Base-by-base conservation (phyloP, 2,888 invertebrate genomes). In the Danaus chrysippus region DNA sequence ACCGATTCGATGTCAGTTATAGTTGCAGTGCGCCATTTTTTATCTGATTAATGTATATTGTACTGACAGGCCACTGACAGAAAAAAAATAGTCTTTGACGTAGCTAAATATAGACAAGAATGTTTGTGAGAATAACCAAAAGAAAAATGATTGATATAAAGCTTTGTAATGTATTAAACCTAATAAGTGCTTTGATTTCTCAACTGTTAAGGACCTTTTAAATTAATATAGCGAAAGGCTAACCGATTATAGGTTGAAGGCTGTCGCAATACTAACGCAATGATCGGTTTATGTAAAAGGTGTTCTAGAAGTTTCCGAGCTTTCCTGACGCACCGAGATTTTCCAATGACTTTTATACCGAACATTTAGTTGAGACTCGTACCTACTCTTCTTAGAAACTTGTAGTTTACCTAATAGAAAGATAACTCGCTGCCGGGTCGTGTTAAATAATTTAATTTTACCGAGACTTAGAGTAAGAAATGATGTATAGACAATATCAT, bases 1-100 rank as follows among this genome's bases (percentile, higher is more conserved):
- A 70, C 71, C 71, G 72, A 70, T 71, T 72, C 70, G 67, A 72
- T 72, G 73, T 73, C 73, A 77, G 70, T 68, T 66, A 70, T 71
- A 76, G 77, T 77, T 76, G 78, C 84, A 81, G 78, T 74, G 81
- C 81, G 84, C 83, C 83, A 68, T 84, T 84, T 84, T 84, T 82
- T 81, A 82, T 83, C 78, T 81, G 84, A 84, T 82, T 84, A 84
- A 83, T 84, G 83, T 54, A 56, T 56, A 53, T 54, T 49, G 15
- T 12, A 13, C 34, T 54, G 23, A 19, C 17, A 12, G 8, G 13
- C 10, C 43, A 12, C 19, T 43, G 12, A 12, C 19, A 43, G 15
- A 43, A 17, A 6, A 41, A 15, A 56, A 56, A 56, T 56, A 56
- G 42, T 17, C 17, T 17, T 11, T 43, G 15, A 10, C 19, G n/a